Evolutionary conservation across 2,888 invertebrate genomes (phyloP).

Genomic region (Eulithis testata): DNA sequence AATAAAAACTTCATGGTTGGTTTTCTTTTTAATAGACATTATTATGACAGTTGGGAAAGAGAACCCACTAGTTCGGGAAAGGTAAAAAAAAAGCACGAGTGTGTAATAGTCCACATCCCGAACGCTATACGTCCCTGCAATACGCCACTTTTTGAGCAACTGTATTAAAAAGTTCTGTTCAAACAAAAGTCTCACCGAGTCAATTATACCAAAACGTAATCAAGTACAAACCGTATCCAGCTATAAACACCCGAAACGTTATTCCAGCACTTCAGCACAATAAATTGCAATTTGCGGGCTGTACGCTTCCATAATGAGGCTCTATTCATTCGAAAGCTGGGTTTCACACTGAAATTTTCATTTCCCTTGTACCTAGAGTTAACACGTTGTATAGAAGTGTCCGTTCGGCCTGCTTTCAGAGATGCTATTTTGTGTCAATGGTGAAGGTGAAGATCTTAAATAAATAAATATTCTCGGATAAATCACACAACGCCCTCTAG

Average conservation of each 20-base stretch:
- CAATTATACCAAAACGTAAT: slow-evolving; percentile 20
- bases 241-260: slow-evolving; percentile 20
- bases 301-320: slow-evolving; percentile 46
- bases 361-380: slow-evolving; percentile 36
- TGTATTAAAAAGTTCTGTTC: too few relatives aligned
- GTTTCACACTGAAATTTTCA: slow-evolving; percentile 50
- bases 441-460: too few relatives aligned
- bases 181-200: neutral
- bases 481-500: too few relatives aligned
- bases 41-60: too few relatives aligned
- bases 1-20: too few relatives aligned
- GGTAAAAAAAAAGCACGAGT: too few relatives aligned
- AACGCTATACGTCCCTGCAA: too few relatives aligned
- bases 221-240: neutral
- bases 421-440: neutral
- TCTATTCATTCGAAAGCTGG: slow-evolving; percentile 39
- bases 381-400: slow-evolving; percentile 15
- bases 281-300: slow-evolving; percentile 53
- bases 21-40: too few relatives aligned
- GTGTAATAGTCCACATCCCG: too few relatives aligned
- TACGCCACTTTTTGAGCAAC: too few relatives aligned
- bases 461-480: too few relatives aligned
- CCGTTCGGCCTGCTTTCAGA: slow-evolving; percentile 3
- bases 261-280: slow-evolving; percentile 47
- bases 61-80: too few relatives aligned